Conservation (phyloP, 2,888 invertebrate species). For the Chesias legatella region DNA sequence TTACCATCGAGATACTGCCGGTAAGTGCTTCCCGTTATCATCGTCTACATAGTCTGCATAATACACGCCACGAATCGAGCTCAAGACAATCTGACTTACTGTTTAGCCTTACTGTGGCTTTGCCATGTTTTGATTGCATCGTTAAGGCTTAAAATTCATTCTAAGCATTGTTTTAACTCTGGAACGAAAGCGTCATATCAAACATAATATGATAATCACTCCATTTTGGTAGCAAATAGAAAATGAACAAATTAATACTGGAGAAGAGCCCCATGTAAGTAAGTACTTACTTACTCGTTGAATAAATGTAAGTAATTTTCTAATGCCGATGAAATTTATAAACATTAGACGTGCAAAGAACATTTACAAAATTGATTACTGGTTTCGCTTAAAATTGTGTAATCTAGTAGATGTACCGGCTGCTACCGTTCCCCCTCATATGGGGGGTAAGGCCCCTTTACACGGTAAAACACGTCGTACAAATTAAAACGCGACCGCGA, state of each 20-base stretch:
- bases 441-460: conserved; percentile 34
- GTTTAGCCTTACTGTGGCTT: no score
- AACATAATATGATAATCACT: neutral
- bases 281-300: no score
- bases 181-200: neutral
- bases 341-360: conserved; percentile 14
- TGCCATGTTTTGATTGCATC: no score
- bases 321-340: conserved; percentile 26
- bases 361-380: conserved; percentile 24
- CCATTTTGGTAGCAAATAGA: neutral
- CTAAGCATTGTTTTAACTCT: no score
- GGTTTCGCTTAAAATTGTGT: conserved; percentile 27
- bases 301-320: conserved; percentile 18
- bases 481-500: conserved; percentile 72
- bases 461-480: conserved; percentile 61
- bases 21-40: conserved; percentile 54
- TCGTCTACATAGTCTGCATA: no score
- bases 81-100: no score
- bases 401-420: conserved; percentile 29
- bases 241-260: conserved; percentile 6
- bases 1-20: conserved; percentile 90
- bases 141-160: no score
- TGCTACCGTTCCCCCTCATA: conserved; percentile 10
- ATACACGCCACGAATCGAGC: no score
- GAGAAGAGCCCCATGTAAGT: conserved; percentile 12